These are phyloP conservation scores for Puntigrus tetrazona DNA, from an alignment of 2,113 vertebrate species.

Conservation along the genomic window DNA sequence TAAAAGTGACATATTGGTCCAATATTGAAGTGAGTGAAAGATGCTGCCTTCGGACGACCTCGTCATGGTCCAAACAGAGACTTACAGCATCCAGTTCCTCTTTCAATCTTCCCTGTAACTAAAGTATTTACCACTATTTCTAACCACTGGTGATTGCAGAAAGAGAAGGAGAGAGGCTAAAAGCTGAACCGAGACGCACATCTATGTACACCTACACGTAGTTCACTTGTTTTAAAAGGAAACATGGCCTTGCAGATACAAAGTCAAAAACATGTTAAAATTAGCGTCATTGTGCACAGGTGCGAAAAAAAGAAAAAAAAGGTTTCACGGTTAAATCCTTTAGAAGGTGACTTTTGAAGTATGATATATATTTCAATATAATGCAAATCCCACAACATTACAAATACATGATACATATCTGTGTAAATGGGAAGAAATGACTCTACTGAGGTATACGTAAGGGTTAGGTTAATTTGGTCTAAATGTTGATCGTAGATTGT, in stretches of 20 bases:
- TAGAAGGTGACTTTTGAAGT: too few species aligned
- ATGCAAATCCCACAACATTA: not conserved
- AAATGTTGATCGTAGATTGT: not conserved
- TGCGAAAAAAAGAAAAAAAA: too few species aligned
- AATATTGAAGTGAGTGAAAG: not conserved
- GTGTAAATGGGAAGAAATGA: not conserved
- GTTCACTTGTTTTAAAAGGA: not conserved
- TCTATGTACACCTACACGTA: not conserved
- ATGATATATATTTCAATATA: too few species aligned
- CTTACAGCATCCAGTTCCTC: constrained; percentile 38
- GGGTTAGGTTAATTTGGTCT: not conserved
- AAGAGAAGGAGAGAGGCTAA: constrained; percentile 19
- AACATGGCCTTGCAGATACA: not conserved
- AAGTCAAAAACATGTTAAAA: not conserved
- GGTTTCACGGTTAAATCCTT: too few species aligned
- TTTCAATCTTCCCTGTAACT: constrained; percentile 10
- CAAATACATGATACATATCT: not conserved
- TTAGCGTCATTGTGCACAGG: not conserved
- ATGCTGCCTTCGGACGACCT: not conserved
- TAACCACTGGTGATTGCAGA: not conserved
- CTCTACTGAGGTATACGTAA: not conserved
- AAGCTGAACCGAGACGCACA: constrained; percentile 28
- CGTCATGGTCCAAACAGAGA: not conserved
- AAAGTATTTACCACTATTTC: not conserved
- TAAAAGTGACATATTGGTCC: not conserved